Percentiles rank a stretch among this genome's conserved stretches.
Conservation (phyloP, 1,140 invertebrate species). For the Drosophila pruinosa region DNA sequence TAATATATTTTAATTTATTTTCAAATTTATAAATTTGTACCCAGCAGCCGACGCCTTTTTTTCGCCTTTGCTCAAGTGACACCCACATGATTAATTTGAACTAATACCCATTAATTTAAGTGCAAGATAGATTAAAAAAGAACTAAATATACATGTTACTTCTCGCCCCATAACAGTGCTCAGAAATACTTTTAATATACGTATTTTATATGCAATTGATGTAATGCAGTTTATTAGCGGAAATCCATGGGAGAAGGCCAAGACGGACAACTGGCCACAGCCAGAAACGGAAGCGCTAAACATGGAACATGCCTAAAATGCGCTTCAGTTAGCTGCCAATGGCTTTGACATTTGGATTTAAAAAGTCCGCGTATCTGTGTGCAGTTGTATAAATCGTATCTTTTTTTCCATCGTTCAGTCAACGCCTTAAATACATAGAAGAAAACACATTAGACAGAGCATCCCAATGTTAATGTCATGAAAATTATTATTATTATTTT, state of each 20-base stretch:
- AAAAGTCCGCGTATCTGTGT: too few relatives aligned
- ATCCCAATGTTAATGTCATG: slow-evolving; percentile 74
- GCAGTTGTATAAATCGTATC: slow-evolving; percentile 3
- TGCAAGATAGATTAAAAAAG: slow-evolving; percentile 43
- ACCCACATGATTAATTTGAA: slow-evolving; percentile 78
- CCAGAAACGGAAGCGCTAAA: slow-evolving; percentile 13
- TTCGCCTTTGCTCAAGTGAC: slow-evolving; percentile 20
- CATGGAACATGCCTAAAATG: slow-evolving; percentile 20
- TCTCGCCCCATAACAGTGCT: background rate
- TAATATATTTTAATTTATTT: slow-evolving; percentile 52
- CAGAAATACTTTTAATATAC: background rate
- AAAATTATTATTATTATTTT: slow-evolving; percentile 56
- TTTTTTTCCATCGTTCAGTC: slow-evolving; percentile 51
- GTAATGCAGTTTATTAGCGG: slow-evolving; percentile 18
- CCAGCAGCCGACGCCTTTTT: slow-evolving; percentile 24
- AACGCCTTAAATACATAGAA: slow-evolving; percentile 36
- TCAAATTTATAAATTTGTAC: slow-evolving; percentile 60
- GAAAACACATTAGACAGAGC: background rate
- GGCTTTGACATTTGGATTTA: slow-evolving; percentile 28
- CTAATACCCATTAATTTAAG: slow-evolving; percentile 66
- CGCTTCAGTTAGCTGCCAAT: slow-evolving; percentile 22
- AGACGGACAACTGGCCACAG: slow-evolving; percentile 20
- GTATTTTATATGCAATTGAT: background rate
- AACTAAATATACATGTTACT: background rate
- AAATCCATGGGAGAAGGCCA: slow-evolving; percentile 9